These are phyloP conservation scores for Gallinago paraguaiae DNA, from an alignment of 2,113 vertebrate genomes.

Conservation along the genomic window DNA sequence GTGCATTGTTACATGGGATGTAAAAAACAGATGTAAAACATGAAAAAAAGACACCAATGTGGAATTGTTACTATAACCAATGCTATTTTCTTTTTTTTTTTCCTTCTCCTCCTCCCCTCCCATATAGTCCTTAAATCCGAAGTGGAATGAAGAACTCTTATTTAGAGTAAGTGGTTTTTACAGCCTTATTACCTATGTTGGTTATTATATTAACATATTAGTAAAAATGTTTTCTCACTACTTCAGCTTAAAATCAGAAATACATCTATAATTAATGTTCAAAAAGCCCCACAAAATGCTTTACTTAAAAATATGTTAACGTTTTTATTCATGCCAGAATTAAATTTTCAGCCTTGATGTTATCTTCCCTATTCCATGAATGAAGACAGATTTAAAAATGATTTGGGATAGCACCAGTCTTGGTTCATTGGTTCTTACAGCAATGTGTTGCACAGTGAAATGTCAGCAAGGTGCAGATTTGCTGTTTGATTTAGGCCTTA, in stretches of 20 bases:
- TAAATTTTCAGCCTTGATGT: background rate
- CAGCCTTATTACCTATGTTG: background rate
- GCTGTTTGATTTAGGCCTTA: background rate
- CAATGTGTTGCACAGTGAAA: background rate
- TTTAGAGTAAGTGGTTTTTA: constrained; percentile 87
- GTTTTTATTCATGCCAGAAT: background rate
- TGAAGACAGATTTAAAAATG: background rate
- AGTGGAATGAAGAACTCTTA: constrained; percentile 95
- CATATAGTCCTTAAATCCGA: constrained; percentile 89
- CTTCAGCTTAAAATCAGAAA: background rate
- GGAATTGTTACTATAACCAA: background rate
- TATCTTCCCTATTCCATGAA: background rate
- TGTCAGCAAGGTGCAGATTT: background rate
- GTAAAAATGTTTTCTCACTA: background rate
- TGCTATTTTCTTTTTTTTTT: background rate
- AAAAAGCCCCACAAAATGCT: background rate
- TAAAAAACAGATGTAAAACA: background rate
- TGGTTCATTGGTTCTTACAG: background rate
- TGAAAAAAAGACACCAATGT: background rate
- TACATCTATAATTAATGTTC: background rate
- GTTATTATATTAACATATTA: background rate
- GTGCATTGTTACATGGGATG: background rate
- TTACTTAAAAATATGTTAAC: background rate
- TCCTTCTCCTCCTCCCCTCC: background rate
- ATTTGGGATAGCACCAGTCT: background rate